Conservation (phyloP, 2,113 vertebrate species). For the Promerops cafer region DNA sequence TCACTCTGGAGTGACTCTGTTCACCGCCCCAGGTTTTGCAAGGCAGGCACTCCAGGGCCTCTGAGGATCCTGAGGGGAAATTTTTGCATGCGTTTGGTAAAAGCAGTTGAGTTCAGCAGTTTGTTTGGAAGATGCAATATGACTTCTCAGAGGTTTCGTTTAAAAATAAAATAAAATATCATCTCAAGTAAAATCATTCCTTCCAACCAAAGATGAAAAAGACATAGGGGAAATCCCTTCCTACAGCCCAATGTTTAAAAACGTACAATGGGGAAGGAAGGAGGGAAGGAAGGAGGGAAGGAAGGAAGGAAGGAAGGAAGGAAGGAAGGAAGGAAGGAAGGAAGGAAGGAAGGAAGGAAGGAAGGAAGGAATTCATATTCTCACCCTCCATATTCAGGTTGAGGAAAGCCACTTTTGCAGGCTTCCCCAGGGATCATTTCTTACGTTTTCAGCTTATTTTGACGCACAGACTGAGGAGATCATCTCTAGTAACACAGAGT, state of each 20-base stretch:
- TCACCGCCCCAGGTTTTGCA: not conserved
- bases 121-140: constrained; percentile 23
- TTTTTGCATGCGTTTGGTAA: constrained; percentile 3
- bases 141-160: constrained; percentile 10
- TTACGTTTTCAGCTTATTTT: not conserved
- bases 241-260: not conserved
- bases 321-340: not conserved
- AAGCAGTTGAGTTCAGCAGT: constrained; percentile 48
- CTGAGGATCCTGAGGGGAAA: not conserved
- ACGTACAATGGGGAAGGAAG: not conserved
- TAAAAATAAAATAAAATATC: not conserved
- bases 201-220: not conserved
- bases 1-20: not conserved
- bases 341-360: not conserved
- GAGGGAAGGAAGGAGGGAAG: not conserved
- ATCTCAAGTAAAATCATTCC: not conserved
- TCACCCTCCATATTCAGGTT: not conserved
- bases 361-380: not conserved
- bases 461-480: not conserved
- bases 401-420: not conserved
- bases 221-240: not conserved
- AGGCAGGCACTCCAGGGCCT: constrained; percentile 37
- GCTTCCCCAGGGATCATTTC: not conserved
- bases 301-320: no score
- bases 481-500: not conserved